phyloP scores from a whole-genome alignment of 2,888 invertebrate species.

The Synergus itoensis region DNA sequence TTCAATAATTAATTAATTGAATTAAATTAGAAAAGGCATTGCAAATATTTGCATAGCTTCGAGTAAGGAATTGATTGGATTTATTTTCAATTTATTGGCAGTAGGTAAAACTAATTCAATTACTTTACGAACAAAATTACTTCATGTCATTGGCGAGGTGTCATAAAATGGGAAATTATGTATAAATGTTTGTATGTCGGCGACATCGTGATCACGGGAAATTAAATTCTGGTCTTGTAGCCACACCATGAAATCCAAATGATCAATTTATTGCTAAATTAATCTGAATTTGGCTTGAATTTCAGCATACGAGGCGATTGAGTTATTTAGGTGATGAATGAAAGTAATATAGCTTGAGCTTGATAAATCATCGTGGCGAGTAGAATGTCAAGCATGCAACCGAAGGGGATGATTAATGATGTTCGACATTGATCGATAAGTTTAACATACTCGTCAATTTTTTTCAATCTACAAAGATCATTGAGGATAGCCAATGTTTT shows the following conservation, averaged over 20 bases:
- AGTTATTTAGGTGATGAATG: conserved; percentile 20
- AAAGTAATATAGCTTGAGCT: conserved; percentile 30
- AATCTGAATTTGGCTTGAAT: conserved; percentile 14
- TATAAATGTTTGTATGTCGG: conserved; percentile 14
- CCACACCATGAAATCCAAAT: conserved; percentile 11
- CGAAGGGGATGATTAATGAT: conserved; percentile 33
- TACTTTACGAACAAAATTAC: background rate
- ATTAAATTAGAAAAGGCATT: background rate
- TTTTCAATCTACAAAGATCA: background rate
- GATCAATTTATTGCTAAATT: conserved; percentile 35
- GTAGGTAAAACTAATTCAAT: background rate
- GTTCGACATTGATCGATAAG: conserved; percentile 10
- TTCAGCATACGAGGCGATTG: background rate
- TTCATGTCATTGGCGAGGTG: conserved; percentile 1
- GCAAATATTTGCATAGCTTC: background rate
- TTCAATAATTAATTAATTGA: background rate
- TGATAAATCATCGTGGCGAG: conserved; percentile 28
- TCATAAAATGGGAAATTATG: conserved; percentile 25
- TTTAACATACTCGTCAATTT: background rate
- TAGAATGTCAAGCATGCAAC: conserved; percentile 13
- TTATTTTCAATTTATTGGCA: background rate
- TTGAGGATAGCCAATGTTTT: background rate
- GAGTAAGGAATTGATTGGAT: background rate
- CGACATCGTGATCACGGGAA: background rate
- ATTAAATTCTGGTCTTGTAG: conserved; percentile 6